Evolutionary conservation across 1,140 invertebrate species (phyloP).

Genomic region (Xylocopa sonorina): DNA sequence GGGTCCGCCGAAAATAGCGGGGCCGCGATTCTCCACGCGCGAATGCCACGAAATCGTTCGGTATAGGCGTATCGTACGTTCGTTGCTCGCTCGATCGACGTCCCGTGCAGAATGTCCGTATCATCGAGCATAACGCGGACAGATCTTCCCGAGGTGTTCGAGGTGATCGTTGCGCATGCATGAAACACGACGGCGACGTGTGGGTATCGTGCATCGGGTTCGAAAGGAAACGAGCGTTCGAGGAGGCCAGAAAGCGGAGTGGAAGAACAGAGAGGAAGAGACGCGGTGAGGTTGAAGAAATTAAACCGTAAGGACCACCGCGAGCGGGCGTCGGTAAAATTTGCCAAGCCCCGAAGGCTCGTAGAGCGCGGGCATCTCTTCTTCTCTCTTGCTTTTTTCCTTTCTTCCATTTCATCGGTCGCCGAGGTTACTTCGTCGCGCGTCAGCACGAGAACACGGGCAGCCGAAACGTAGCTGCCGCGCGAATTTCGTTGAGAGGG

Average conservation of each 20-base stretch:
- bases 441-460: constrained; percentile 35
- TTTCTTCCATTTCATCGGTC: not conserved
- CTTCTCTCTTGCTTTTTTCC: constrained; percentile 6
- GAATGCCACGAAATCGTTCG: constrained; percentile 56
- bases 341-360: constrained; percentile 26
- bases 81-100: constrained; percentile 29
- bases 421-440: not conserved
- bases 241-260: too few relatives aligned
- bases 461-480: constrained; percentile 58
- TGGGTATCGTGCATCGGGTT: not conserved
- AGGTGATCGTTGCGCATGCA: not conserved
- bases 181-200: not conserved
- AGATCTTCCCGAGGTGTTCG: not conserved
- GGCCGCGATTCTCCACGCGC: constrained; percentile 62
- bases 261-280: not conserved
- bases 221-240: constrained; percentile 5
- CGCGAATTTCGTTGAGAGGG: constrained; percentile 27
- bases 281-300: constrained; percentile 32
- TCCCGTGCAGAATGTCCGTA: constrained; percentile 52
- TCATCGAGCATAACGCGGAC: constrained; percentile 44
- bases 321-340: constrained; percentile 45
- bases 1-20: constrained; percentile 51
- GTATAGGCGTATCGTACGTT: constrained; percentile 49
- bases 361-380: constrained; percentile 17
- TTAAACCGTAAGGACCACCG: constrained; percentile 59